Percentiles rank a stretch among this genome's conserved stretches.
Evolutionary conservation across 2,888 invertebrate genomes (phyloP).

Genomic region (Lysandra bellargus): DNA sequence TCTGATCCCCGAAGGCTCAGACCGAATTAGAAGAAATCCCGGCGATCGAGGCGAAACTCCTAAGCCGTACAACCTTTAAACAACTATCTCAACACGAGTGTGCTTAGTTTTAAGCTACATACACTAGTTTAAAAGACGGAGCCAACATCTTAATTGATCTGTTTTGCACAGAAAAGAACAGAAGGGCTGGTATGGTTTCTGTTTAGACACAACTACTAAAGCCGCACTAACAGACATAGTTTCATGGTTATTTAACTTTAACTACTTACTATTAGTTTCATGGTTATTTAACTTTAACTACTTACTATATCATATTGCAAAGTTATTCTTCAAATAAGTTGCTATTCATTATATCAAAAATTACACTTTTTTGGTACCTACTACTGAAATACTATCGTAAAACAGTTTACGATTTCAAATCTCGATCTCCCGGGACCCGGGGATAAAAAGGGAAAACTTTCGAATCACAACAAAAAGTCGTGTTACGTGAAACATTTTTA

Average conservation of each 20-base stretch:
- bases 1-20: constrained; percentile 25
- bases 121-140: too few species aligned
- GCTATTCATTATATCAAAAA: too few species aligned
- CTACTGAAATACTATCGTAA: neutral
- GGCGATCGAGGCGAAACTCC: neutral
- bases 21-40: constrained; percentile 22
- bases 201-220: neutral
- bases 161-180: neutral
- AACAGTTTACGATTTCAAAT: neutral
- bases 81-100: constrained; percentile 2
- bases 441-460: constrained; percentile 20
- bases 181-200: neutral
- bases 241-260: too few species aligned
- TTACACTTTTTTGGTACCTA: too few species aligned
- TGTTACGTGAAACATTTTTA: constrained; percentile 26
- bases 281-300: too few species aligned
- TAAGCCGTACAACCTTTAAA: neutral
- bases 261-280: too few species aligned
- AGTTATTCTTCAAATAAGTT: too few species aligned
- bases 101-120: neutral
- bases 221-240: too few species aligned
- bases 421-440: neutral
- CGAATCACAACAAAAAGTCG: neutral
- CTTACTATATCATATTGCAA: too few species aligned
- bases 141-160: too few species aligned